Base-by-base conservation (phyloP, 2,888 invertebrate species). In the Drosophila siamana region DNA sequence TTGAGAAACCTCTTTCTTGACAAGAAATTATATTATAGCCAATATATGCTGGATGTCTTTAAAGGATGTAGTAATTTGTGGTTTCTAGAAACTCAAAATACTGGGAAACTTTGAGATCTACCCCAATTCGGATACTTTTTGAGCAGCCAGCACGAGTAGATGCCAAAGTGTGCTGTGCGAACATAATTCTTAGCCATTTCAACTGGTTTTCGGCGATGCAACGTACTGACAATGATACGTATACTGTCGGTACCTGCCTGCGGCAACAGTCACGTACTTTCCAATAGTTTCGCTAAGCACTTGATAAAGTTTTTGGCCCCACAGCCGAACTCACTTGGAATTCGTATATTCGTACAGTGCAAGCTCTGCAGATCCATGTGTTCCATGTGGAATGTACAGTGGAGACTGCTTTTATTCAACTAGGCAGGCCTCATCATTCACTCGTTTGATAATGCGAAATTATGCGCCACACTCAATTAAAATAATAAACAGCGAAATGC, bases 191-290 rank as follows among this genome's bases (percentile, higher is more conserved):
- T 61, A 70, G 68, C 61, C 64, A 74, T 83, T 83, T 83, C 69
- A 70, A 77, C 83, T 83, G 71, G 60, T 74, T 66, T 68, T 55
- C 64, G 56, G 81, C 52, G 69, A 28, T 43, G 54, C 57, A 62
- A 26, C 74, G 74, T 69, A 56, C 74, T 55, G 80, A 74, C 74
- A 83, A 83, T 88, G 88, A 83, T 88, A 86, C 71, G 74, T 66
- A 66, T 63, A 72, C 44, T 46, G 55, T 24, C 54, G 16, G 82
- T 77, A 88, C 86, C 83, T 83, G 83, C 77, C 69, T 57, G 48
- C 41, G 43, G 48, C 48, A 38, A 48, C 40, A 66, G 78, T 71
- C 83, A 83, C 83, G 83, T 88, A 83, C 43, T 67, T 82, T 67
- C 56, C 74, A 54, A 56, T 74, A 85, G 88, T 87, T 77, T 82